Evolutionary conservation across 2,888 invertebrate genomes (phyloP).

Genomic region (Cheilosia scutellata): DNA sequence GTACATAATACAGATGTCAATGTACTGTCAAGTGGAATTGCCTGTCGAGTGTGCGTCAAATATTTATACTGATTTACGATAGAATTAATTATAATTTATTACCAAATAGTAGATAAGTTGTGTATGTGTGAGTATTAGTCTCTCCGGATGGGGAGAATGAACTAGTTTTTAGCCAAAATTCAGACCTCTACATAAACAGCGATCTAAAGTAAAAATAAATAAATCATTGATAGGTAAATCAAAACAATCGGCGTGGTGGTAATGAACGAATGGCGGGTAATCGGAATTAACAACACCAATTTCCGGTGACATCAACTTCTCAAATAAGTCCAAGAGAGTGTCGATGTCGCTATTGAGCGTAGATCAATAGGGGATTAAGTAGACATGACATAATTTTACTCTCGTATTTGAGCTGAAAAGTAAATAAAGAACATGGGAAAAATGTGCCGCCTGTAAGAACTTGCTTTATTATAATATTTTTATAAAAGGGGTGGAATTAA

Average conservation of each 20-base stretch:
- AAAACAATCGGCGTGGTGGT: not conserved
- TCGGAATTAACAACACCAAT: no score
- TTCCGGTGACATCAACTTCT: no score
- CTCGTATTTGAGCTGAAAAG: no score
- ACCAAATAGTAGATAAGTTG: not conserved
- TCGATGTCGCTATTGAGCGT: no score
- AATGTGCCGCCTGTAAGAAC: no score
- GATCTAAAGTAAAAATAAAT: not conserved
- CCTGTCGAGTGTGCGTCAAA: not conserved
- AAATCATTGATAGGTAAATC: not conserved
- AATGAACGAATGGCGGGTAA: no score
- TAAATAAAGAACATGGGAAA: no score
- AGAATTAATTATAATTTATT: constrained; percentile 11
- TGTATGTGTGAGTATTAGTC: not conserved
- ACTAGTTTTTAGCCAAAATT: not conserved
- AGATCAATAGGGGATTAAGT: no score
- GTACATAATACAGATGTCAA: constrained; percentile 24
- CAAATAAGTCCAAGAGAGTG: no score
- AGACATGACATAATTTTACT: no score
- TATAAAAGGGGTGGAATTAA: no score
- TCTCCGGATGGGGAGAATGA: constrained; percentile 1
- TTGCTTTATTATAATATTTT: no score
- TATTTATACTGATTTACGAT: constrained; percentile 3
- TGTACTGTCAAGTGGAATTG: constrained; percentile 27
- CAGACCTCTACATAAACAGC: not conserved